phyloP scores from a whole-genome alignment of 2,113 vertebrate species.

The Phoenicopterus ruber region DNA sequence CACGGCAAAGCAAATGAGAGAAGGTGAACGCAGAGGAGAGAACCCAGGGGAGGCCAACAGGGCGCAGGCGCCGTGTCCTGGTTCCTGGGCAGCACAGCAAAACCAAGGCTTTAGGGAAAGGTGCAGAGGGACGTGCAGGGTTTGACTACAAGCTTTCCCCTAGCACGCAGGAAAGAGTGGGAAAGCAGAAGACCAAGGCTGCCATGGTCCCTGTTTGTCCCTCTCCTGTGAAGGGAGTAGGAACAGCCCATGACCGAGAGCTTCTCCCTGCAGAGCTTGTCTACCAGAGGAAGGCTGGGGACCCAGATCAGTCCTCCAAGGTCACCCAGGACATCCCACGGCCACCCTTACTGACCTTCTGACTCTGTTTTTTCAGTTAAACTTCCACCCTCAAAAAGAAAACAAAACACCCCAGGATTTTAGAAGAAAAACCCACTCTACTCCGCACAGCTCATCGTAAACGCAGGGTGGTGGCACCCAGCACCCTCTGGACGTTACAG shows the following conservation, averaged over 20 bases:
- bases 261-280: background rate
- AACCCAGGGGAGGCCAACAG: background rate
- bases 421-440: background rate
- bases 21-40: background rate
- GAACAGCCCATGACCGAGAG: background rate
- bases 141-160: background rate
- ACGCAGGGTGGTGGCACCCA: background rate
- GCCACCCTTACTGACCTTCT: background rate
- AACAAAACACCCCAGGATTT: background rate
- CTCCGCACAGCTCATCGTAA: background rate
- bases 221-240: background rate
- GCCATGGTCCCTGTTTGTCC: background rate
- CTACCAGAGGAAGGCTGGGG: background rate
- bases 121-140: background rate
- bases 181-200: background rate
- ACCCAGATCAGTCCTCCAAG: background rate
- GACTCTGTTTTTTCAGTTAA: background rate
- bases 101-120: background rate
- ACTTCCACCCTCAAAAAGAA: background rate
- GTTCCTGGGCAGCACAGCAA: background rate
- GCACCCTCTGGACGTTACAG: background rate
- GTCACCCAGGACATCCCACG: background rate
- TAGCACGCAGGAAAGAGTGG: background rate
- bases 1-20: too few relatives aligned
- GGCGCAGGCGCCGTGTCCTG: fast-evolving